Evolutionary conservation across 2,113 vertebrate species (phyloP).

Genomic region (Rousettus leschenaultii): DNA sequence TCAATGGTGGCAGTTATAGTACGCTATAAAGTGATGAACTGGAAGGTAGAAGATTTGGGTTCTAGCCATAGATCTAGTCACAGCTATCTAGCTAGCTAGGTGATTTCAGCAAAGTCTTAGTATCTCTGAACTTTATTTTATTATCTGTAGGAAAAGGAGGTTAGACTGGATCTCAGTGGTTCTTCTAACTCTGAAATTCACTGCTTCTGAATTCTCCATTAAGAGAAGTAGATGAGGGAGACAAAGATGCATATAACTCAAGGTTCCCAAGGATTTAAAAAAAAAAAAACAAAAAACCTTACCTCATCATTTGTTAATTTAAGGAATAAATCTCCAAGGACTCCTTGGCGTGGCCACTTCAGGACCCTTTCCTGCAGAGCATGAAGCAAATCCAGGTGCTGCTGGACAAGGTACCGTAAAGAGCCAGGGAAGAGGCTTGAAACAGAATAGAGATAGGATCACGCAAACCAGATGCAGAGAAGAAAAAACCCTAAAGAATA

Average conservation of each 20-base stretch:
- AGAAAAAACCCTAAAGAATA: not conserved
- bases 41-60: not conserved
- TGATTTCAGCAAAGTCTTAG: not conserved
- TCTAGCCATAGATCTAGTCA: not conserved
- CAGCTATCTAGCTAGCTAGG: not conserved
- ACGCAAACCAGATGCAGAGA: constrained; percentile 1
- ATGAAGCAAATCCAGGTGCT: constrained; percentile 94
- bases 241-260: not conserved
- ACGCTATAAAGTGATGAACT: not conserved
- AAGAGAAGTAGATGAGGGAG: not conserved
- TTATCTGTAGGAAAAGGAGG: not conserved
- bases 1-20: not conserved
- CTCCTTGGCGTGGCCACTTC: constrained; percentile 94
- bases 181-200: not conserved
- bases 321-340: constrained; percentile 97
- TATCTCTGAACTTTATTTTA: not conserved
- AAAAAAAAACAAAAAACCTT: not conserved
- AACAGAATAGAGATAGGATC: constrained; percentile 56
- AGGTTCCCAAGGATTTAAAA: not conserved
- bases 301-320: constrained; percentile 96
- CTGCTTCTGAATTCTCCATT: not conserved
- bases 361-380: constrained; percentile 94
- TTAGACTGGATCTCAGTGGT: not conserved
- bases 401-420: constrained; percentile 95
- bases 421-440: constrained; percentile 93